Evolutionary conservation across 2,797 vertebrate species (phyloP), one percentile per base, ranked within the genome.

Genomic region (Streptopelia turtur): DNA sequence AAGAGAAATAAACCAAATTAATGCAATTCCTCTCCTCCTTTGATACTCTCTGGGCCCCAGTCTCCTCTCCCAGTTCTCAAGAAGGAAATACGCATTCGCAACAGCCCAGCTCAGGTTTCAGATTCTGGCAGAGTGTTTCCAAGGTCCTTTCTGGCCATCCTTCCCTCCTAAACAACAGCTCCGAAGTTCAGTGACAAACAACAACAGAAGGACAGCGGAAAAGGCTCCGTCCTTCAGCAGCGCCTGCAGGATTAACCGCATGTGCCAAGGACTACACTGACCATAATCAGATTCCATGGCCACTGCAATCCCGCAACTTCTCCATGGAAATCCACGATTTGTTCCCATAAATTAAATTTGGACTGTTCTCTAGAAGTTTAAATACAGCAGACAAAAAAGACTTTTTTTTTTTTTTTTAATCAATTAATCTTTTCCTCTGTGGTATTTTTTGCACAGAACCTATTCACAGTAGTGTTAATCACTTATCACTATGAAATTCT

Each of bases 161-260:
- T 41, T 47, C 49, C 25, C 65, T 55, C 63, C 65, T 52, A 71
- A 88, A n/a, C 39, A 69, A 84, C 33, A 68, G 41, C 25, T 90
- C 31, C 30, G 39, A 68, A 89, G 17, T 74, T 66, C 66, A 76
- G 37, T 39, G 70, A 57, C 78, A 75, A 92, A 74, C 43, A 85
- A 61, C 33, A 90, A 27, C 47, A 43, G 43, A 55, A 89, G 41
- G 47, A 66, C 21, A 60, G 50, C 11, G 55, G 33, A 41, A 71
- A 77, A 86, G 41, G 57, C 28, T 78, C 50, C 16, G 49, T 61
- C 68, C 27, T 55, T 79, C 92, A 68, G 45, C 71, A 69, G 11
- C 2, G 31, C 47, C 33, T 63, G 83, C 37, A 27, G 41, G 23
- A 81, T 60, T 63, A 53, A 60, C 31, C 0, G 0, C 11, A 8